Percentiles rank a stretch among this genome's conserved stretches.
These are phyloP conservation scores for Dolichopus griseipennis DNA, from an alignment of 2,888 invertebrate genomes.

Conservation along the genomic window DNA sequence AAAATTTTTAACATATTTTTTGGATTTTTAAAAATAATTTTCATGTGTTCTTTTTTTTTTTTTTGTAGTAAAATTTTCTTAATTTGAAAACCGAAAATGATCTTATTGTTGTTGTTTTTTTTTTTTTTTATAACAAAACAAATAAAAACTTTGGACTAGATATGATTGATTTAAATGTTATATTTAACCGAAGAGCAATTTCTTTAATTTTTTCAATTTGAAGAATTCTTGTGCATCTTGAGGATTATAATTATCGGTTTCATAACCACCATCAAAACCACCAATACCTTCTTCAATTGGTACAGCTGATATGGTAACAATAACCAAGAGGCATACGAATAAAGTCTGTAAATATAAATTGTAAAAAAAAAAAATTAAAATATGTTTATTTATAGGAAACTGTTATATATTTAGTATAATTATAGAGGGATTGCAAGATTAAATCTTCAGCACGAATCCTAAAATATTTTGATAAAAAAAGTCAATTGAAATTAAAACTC, in stretches of 20 bases:
- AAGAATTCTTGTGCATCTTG: conserved; percentile 37
- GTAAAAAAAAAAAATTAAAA: neutral
- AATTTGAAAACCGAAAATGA: neutral
- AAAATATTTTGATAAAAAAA: too few relatives aligned
- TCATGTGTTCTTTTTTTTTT: neutral
- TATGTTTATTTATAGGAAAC: too few relatives aligned
- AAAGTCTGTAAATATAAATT: conserved; percentile 30
- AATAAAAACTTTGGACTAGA: neutral
- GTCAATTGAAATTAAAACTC: too few relatives aligned
- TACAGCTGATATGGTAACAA: conserved; percentile 33
- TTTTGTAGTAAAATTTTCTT: neutral
- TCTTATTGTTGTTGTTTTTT: neutral
- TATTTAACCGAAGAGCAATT: conserved; percentile 35
- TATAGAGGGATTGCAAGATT: too few relatives aligned
- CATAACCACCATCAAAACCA: conserved; percentile 24
- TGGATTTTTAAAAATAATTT: too few relatives aligned
- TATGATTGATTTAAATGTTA: neutral
- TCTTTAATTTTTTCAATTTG: conserved; percentile 41
- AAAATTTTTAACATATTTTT: too few relatives aligned
- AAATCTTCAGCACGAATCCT: too few relatives aligned
- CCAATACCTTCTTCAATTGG: conserved; percentile 36
- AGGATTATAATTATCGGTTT: conserved; percentile 32
- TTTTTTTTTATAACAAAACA: neutral
- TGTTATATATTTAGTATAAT: too few relatives aligned
- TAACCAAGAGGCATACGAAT: conserved; percentile 32